Evolutionary conservation across 2,888 invertebrate species (phyloP).

Genomic region (Thymelicus sylvestris): DNA sequence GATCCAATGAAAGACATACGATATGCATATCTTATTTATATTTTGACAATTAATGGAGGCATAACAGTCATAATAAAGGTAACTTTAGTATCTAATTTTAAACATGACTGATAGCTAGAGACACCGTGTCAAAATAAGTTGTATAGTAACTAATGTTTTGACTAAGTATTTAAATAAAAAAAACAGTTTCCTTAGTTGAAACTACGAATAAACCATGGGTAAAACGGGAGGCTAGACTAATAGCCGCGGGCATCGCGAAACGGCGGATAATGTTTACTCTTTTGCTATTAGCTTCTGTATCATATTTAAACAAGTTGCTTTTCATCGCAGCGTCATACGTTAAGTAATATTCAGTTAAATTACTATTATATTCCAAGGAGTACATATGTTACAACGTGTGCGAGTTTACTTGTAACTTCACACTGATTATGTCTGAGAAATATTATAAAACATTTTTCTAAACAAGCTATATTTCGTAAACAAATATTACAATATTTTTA

Average conservation of each 20-base stretch:
- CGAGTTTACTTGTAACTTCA: neutral
- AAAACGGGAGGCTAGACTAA: constrained; percentile 16
- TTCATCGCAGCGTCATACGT: neutral
- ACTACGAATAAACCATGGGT: neutral
- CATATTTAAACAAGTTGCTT: constrained; percentile 20
- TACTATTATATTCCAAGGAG: neutral
- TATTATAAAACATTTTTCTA: no score
- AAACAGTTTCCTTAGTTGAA: neutral
- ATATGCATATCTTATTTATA: no score
- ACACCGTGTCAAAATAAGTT: no score
- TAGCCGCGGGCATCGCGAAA: constrained; percentile 10
- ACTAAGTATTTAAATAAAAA: neutral
- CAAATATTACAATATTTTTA: no score
- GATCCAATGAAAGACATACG: no score
- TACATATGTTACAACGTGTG: no score
- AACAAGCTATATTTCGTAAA: no score
- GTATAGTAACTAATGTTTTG: no score
- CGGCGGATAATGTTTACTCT: constrained; percentile 17
- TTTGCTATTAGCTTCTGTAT: constrained; percentile 23
- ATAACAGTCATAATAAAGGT: no score
- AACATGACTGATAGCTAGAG: no score
- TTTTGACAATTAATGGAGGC: no score
- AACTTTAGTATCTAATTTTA: no score
- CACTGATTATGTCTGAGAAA: neutral
- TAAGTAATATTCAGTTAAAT: neutral